phyloP scores from a whole-genome alignment of 1,140 invertebrate species.

The Steinernema khuongi region DNA sequence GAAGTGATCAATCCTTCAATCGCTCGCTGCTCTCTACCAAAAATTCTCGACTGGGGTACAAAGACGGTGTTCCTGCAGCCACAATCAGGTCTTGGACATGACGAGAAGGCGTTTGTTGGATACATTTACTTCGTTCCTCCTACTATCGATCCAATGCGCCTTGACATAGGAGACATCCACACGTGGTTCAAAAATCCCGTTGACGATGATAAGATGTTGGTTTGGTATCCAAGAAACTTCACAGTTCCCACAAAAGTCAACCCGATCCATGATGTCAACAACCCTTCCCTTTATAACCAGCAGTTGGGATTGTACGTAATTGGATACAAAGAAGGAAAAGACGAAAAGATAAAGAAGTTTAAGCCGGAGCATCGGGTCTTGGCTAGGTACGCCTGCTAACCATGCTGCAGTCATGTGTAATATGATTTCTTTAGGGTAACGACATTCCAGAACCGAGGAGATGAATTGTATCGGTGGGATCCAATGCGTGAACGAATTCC shows the following conservation, averaged over 20 bases:
- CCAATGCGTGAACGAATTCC: slow-evolving; percentile 52
- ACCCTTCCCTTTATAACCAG: slow-evolving; percentile 46
- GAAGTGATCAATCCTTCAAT: slow-evolving; percentile 49
- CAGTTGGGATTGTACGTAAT: slow-evolving; percentile 56
- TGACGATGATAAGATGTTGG: slow-evolving; percentile 47
- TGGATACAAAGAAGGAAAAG: slow-evolving; percentile 53
- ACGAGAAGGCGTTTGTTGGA: slow-evolving; percentile 56
- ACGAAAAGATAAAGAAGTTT: slow-evolving; percentile 55
- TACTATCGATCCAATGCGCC: slow-evolving; percentile 55
- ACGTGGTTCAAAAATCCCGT: slow-evolving; percentile 55
- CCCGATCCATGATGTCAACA: slow-evolving; percentile 37
- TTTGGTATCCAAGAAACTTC: slow-evolving; percentile 56
- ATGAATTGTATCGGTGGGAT: slow-evolving; percentile 45
- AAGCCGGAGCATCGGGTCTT: slow-evolving; percentile 52
- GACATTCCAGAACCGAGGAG: slow-evolving; percentile 40
- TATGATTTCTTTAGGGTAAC: slow-evolving; percentile 9
- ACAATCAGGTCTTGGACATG: slow-evolving; percentile 53
- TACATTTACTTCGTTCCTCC: slow-evolving; percentile 57
- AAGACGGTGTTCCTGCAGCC: slow-evolving; percentile 57
- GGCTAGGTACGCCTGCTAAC: slow-evolving; percentile 10
- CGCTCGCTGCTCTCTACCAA: slow-evolving; percentile 51
- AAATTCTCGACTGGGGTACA: slow-evolving; percentile 57
- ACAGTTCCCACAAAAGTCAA: slow-evolving; percentile 42
- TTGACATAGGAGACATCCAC: slow-evolving; percentile 57
- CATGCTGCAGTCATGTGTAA: slow-evolving; percentile 1